Base-by-base conservation (phyloP, 2,113 vertebrate species). In the Hyperopisus bebe region DNA sequence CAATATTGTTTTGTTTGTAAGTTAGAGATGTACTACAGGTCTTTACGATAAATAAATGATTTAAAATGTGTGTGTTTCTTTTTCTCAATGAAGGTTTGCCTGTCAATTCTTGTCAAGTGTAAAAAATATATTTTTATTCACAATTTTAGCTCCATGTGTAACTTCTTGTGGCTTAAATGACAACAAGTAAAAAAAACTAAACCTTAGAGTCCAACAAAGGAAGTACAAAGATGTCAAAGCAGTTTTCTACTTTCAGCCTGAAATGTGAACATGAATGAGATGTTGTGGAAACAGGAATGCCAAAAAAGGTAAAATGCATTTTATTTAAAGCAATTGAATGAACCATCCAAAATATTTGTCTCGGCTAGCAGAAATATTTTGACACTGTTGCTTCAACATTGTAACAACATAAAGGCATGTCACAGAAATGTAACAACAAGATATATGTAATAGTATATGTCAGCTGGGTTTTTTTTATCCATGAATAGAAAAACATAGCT, bases 401-500 rank as follows among this genome's bases (percentile, higher is more conserved):
- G 70, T 39, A 47, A 77, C 44, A 80, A 50, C 47, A 77, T 47
- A 84, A 84, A 47, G 11, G 85, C 50, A 70, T 70, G 62, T 70
- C 62, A 70, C 62, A 70, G 27, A 10, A 87, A 53, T 53, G 50
- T 88, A 31, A 80, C 88, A 21, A 80, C 66, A 51, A 35, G 46
- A 48, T 27, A 58, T 70, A 70, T 31, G 10, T 47, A 80, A 50
- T 21, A 44, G 51, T 39, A 42, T 51, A 27, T 88, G 62, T 89
- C 50, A 74, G 35, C 66, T 80, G 66, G 66, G 27, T 10, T 46
- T 66, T 46, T 17, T 74, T 77, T 48, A 70, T 77, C 7, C 7
- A 15, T 51, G 27, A 53, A 46, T 53, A 42, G 35, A 70, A 50
- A 47, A 89, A 92, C 95, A 95, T 93, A 92, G 96, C 95, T 96